A percentile compares a stretch with the other conserved stretches of the same genome.
Conservation (phyloP, 2,113 vertebrate species). For the Sorex fumeus region DNA sequence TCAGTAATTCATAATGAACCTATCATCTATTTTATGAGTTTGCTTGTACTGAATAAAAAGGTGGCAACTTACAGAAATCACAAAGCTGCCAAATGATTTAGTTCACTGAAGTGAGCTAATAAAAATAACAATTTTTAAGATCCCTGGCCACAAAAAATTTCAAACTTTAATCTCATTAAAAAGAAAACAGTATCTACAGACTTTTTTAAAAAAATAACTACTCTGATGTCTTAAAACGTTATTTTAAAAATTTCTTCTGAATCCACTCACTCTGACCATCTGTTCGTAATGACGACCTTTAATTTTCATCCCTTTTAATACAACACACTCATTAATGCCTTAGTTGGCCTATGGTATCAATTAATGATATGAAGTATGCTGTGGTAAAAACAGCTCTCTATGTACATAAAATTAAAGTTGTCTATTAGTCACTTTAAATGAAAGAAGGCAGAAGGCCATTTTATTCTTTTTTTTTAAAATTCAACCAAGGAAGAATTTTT, state of each 20-base stretch:
- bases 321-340: not conserved
- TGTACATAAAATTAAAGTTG: not conserved
- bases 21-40: not conserved
- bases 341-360: not conserved
- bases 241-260: constrained; percentile 38
- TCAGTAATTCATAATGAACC: not conserved
- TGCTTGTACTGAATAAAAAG: constrained; percentile 17
- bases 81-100: not conserved
- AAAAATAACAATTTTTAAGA: constrained; percentile 26
- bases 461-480: constrained; percentile 11
- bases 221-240: not conserved
- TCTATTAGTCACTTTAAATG: constrained; percentile 12
- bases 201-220: not conserved
- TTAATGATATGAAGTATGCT: not conserved
- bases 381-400: not conserved
- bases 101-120: not conserved
- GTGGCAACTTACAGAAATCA: not conserved
- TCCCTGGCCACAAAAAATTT: constrained; percentile 21
- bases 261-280: constrained; percentile 8
- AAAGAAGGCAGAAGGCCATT: not conserved
- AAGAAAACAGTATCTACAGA: not conserved
- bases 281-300: constrained; percentile 44
- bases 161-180: constrained; percentile 23
- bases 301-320: constrained; percentile 40
- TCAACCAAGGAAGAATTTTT: not conserved